Conservation (phyloP, 2,888 invertebrate genomes). For the Acronicta psi region DNA sequence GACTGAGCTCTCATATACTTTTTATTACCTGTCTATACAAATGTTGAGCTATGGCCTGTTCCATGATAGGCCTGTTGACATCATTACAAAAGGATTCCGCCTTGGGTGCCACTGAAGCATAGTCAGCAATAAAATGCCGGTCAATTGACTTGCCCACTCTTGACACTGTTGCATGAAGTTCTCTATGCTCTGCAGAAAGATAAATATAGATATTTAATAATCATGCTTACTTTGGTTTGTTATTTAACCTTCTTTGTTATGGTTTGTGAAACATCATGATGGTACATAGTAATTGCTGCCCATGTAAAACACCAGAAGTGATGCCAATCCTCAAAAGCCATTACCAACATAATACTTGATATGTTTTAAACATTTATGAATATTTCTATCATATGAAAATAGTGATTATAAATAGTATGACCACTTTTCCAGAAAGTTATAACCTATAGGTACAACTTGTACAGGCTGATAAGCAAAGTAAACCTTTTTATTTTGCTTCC, state of each 20-base stretch:
- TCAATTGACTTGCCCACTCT: slow-evolving; percentile 99
- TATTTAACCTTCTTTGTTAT: too few species aligned
- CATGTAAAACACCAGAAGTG: too few species aligned
- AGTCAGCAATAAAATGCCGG: slow-evolving; percentile 97
- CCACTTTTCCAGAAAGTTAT: background rate
- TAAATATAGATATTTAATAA: background rate
- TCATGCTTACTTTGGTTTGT: background rate
- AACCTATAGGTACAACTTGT: background rate
- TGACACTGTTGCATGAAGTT: slow-evolving; percentile 91
- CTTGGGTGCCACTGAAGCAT: slow-evolving; percentile 94
- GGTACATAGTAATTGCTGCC: too few species aligned
- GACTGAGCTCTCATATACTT: background rate
- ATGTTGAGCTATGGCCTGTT: slow-evolving; percentile 96
- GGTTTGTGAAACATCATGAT: too few species aligned
- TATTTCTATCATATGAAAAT: too few species aligned
- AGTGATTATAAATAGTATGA: too few species aligned
- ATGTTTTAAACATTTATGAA: too few species aligned
- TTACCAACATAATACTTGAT: too few species aligned
- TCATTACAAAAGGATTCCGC: slow-evolving; percentile 94
- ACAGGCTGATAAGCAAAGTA: background rate
- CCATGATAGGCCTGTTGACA: slow-evolving; percentile 87
- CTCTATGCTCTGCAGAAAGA: slow-evolving; percentile 78
- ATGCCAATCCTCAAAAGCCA: too few species aligned
- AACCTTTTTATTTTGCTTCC: too few species aligned
- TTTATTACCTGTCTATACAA: slow-evolving; percentile 95